Percentiles rank a stretch among this genome's conserved stretches.
Evolutionary conservation across 2,113 vertebrate genomes (phyloP).

Genomic region (Ardeotis arabs): DNA sequence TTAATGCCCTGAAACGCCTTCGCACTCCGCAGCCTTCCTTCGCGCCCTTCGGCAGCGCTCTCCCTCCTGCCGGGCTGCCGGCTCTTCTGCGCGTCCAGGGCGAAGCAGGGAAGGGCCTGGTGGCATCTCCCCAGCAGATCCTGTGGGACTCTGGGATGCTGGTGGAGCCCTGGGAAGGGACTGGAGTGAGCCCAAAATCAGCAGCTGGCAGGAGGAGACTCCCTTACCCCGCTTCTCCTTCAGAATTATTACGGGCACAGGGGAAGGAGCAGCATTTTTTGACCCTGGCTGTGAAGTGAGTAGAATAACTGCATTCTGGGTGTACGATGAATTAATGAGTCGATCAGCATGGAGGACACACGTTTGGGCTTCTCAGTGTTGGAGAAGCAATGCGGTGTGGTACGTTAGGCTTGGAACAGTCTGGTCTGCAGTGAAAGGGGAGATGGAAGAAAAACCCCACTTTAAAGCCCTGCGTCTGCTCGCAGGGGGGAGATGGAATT

Average conservation of each 20-base stretch:
- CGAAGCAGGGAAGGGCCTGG: neutral
- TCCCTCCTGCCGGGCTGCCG: neutral
- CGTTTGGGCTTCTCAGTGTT: neutral
- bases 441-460: neutral
- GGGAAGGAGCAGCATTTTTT: neutral
- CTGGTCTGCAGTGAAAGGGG: neutral
- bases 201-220: neutral
- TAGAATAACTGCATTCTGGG: neutral
- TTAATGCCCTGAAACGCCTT: neutral
- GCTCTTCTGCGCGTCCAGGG: neutral
- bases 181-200: neutral
- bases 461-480: neutral
- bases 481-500: neutral
- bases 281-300: neutral
- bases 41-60: neutral
- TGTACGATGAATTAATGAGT: neutral
- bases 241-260: neutral
- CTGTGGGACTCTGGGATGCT: neutral
- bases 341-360: neutral
- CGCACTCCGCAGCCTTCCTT: neutral
- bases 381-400: neutral
- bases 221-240: neutral
- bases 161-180: neutral
- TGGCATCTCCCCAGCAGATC: neutral
- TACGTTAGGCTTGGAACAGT: neutral